Conservation (phyloP, 2,113 vertebrate species). For the Myiozetetes cayanensis region DNA sequence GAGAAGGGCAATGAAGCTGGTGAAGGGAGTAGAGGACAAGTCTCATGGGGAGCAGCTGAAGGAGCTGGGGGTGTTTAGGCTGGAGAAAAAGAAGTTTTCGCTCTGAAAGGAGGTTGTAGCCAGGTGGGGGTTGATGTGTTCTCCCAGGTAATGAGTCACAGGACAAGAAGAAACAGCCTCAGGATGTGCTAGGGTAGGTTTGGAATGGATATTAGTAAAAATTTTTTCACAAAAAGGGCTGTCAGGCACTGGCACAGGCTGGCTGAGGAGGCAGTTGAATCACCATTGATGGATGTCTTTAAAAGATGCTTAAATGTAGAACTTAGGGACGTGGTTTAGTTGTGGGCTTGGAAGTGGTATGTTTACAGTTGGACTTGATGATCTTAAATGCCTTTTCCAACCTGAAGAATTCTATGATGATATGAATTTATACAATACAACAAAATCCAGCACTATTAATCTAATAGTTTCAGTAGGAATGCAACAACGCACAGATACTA, state of each 20-base stretch:
- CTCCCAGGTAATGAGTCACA: background rate
- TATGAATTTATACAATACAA: background rate
- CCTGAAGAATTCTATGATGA: background rate
- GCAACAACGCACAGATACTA: background rate
- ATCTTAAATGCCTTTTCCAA: background rate
- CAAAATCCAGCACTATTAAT: background rate
- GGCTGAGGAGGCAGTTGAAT: no score
- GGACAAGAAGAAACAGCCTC: background rate
- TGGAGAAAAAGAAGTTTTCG: background rate
- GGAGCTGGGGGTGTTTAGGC: background rate
- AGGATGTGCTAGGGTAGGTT: background rate
- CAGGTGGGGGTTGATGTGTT: background rate
- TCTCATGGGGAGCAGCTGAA: background rate
- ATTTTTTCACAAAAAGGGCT: background rate
- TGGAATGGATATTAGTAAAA: background rate
- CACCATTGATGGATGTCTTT: no score
- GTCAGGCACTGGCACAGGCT: background rate
- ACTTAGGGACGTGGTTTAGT: no score
- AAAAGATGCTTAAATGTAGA: background rate
- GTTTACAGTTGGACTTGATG: background rate
- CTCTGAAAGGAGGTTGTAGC: background rate
- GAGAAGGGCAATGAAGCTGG: background rate
- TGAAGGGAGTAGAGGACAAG: background rate
- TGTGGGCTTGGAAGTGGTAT: background rate
- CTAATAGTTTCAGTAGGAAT: background rate